A percentile compares a stretch with the other conserved stretches of the same genome.
Conservation (phyloP, 2,888 invertebrate species). For the Sesia bembeciformis region DNA sequence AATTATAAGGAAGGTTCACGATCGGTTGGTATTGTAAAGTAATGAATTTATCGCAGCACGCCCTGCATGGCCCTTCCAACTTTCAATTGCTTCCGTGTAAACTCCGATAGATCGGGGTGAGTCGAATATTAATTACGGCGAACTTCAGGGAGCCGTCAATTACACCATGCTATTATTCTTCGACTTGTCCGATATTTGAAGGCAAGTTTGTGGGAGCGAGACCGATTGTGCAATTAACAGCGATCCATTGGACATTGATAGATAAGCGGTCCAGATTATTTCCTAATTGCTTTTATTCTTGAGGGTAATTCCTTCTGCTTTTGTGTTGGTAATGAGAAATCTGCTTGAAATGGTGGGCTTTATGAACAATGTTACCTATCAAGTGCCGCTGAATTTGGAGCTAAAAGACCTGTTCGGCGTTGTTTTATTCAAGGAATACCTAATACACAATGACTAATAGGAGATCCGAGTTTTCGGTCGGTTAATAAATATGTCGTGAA, state of each 20-base stretch:
- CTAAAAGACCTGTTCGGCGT: too few species aligned
- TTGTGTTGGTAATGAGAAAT: too few species aligned
- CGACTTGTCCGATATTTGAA: slow-evolving; percentile 23
- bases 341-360: too few species aligned
- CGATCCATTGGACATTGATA: slow-evolving; percentile 10
- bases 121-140: slow-evolving; percentile 43
- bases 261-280: slow-evolving; percentile 8
- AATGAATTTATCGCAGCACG: neutral
- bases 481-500: too few species aligned
- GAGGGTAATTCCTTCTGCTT: too few species aligned
- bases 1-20: neutral
- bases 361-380: too few species aligned
- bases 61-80: slow-evolving; percentile 1
- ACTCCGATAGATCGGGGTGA: slow-evolving; percentile 31
- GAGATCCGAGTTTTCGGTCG: too few species aligned
- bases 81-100: slow-evolving; percentile 17
- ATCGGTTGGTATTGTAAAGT: neutral
- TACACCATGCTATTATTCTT: slow-evolving; percentile 41
- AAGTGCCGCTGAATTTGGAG: too few species aligned
- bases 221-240: slow-evolving; percentile 15
- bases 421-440: too few species aligned
- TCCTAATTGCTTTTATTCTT: slow-evolving; percentile 1
- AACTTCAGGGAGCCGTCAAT: slow-evolving; percentile 42
- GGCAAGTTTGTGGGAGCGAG: slow-evolving; percentile 11
- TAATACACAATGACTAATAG: too few species aligned